Percentiles rank a stretch among this genome's conserved stretches.
Evolutionary conservation across 2,797 vertebrate species (phyloP).

Genomic region (Sebastes reedi): DNA sequence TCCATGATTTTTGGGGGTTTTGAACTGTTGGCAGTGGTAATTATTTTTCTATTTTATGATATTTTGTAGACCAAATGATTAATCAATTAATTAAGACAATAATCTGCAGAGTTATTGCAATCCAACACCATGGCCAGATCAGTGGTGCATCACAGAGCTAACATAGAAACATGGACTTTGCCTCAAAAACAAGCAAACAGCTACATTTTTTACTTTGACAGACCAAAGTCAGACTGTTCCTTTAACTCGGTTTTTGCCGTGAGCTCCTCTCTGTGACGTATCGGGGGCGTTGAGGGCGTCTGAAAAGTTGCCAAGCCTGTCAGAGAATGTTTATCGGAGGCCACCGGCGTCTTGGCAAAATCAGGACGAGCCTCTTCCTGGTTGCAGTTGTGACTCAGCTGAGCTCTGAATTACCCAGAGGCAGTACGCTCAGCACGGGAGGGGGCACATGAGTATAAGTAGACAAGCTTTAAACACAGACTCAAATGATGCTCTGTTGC

Average conservation of each 20-base stretch:
- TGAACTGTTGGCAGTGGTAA: no score
- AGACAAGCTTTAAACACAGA: background rate
- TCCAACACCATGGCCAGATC: background rate
- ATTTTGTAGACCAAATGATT: background rate
- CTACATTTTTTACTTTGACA: background rate
- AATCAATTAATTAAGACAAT: background rate
- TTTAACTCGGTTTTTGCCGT: background rate
- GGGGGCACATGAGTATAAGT: background rate
- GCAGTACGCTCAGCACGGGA: slow-evolving; percentile 13
- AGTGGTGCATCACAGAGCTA: background rate
- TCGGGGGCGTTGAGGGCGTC: background rate
- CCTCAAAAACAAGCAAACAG: background rate
- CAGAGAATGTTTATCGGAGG: slow-evolving; percentile 41
- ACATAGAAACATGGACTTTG: background rate
- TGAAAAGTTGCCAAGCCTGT: slow-evolving; percentile 10
- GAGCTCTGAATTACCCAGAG: slow-evolving; percentile 39
- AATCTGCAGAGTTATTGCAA: background rate
- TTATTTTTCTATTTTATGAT: background rate
- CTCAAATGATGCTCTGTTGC: background rate
- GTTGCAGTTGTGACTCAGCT: slow-evolving; percentile 46
- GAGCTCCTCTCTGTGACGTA: background rate
- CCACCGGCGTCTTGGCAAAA: slow-evolving; percentile 30
- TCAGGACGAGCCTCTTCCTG: slow-evolving; percentile 28
- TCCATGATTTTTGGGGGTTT: background rate
- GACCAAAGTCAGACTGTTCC: background rate